phyloP scores from a whole-genome alignment of 2,113 vertebrate genomes.

The Megaceryle maxima region DNA sequence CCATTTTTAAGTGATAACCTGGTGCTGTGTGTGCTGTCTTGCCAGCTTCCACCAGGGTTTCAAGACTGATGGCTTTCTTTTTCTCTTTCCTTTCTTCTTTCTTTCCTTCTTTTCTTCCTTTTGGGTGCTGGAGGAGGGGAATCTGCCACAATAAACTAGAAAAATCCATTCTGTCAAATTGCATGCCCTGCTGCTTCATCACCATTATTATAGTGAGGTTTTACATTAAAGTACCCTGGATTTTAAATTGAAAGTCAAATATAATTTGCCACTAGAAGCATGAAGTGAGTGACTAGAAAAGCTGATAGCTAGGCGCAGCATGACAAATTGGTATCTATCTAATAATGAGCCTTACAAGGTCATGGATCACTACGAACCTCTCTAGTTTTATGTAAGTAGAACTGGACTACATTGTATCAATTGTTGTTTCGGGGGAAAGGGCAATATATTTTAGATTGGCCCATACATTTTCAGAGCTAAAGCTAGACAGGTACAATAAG shows the following conservation, averaged over 20 bases:
- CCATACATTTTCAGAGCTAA: slow-evolving; percentile 18
- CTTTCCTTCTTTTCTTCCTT: background rate
- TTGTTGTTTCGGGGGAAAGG: slow-evolving; percentile 45
- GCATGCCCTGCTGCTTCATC: slow-evolving; percentile 70
- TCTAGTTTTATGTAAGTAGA: slow-evolving; percentile 18
- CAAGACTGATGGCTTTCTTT: background rate
- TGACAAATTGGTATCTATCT: slow-evolving; percentile 70
- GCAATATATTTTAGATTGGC: slow-evolving; percentile 27
- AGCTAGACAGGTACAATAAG: background rate
- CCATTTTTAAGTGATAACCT: background rate
- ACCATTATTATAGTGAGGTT: slow-evolving; percentile 72
- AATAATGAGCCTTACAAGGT: slow-evolving; percentile 62
- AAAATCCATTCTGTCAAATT: slow-evolving; percentile 73
- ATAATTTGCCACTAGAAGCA: slow-evolving; percentile 74
- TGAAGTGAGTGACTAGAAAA: slow-evolving; percentile 73
- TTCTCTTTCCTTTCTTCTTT: background rate
- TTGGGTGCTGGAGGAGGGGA: background rate
- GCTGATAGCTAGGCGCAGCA: slow-evolving; percentile 50
- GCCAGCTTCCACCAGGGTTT: background rate
- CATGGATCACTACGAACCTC: slow-evolving; percentile 26
- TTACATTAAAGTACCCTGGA: slow-evolving; percentile 74
- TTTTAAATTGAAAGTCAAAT: slow-evolving; percentile 82
- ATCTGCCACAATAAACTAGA: slow-evolving; percentile 51
- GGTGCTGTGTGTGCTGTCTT: background rate
- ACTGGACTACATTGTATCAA: slow-evolving; percentile 31